These are phyloP conservation scores for Meliscaeva auricollis DNA, from an alignment of 2,888 invertebrate genomes.

Conservation along the genomic window DNA sequence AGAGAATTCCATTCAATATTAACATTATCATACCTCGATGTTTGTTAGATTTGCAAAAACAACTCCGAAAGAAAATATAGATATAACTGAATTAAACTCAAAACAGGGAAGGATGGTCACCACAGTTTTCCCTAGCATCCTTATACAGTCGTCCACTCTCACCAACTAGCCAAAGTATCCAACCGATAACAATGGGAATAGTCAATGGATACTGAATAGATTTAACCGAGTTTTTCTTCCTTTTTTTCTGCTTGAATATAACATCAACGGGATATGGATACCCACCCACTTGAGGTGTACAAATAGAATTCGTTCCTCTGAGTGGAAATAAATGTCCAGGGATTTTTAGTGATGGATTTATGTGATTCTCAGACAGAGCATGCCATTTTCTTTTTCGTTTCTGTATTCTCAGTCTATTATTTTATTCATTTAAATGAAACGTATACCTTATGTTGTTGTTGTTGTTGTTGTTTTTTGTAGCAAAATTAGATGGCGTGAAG, in stretches of 20 bases:
- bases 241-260: background rate
- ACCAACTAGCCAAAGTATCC: conserved; percentile 24
- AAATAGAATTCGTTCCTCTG: conserved; percentile 39
- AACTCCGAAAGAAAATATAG: too few relatives aligned
- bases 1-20: too few relatives aligned
- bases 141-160: background rate
- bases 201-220: conserved; percentile 19
- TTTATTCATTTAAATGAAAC: conserved; percentile 12
- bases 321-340: conserved; percentile 40
- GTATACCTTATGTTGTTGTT: conserved; percentile 53
- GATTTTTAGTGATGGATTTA: conserved; percentile 62
- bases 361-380: conserved; percentile 45
- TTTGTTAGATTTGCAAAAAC: too few relatives aligned
- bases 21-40: too few relatives aligned
- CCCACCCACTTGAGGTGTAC: background rate
- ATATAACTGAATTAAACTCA: background rate
- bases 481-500: conserved; percentile 98
- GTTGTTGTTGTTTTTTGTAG: conserved; percentile 86
- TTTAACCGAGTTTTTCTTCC: too few relatives aligned
- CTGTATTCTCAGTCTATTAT: conserved; percentile 47
- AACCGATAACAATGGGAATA: conserved; percentile 32
- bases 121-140: background rate
- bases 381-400: conserved; percentile 67
- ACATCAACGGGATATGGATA: background rate
- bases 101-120: background rate